Evolutionary conservation across 2,797 vertebrate species (phyloP).

Genomic region (Cossypha caffra): DNA sequence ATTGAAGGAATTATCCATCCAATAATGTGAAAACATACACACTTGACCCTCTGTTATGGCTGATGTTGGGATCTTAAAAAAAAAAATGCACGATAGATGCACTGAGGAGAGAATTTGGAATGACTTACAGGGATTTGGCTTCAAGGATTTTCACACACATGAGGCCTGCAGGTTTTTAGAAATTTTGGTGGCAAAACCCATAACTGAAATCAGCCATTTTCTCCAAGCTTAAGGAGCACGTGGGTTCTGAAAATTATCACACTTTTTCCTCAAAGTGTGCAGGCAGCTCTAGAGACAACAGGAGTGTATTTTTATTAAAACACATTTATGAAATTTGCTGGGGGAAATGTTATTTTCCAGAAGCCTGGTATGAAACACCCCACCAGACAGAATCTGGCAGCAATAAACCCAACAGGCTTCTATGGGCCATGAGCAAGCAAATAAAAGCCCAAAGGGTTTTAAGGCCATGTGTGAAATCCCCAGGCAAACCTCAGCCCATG

Average conservation of each 20-base stretch:
- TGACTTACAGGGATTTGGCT: fast-evolving
- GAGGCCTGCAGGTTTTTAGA: background rate
- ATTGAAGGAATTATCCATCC: background rate
- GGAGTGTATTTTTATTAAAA: too few relatives aligned
- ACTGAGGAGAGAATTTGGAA: background rate
- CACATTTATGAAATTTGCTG: background rate
- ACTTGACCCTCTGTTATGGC: background rate
- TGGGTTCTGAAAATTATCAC: background rate
- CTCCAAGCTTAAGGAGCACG: background rate
- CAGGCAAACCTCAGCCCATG: background rate
- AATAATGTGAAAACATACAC: background rate
- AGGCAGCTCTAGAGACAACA: background rate
- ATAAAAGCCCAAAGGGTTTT: background rate
- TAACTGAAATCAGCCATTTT: background rate
- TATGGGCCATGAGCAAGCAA: background rate
- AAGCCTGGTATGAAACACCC: background rate
- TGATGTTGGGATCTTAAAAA: background rate
- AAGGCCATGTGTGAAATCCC: background rate
- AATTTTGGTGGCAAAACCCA: background rate
- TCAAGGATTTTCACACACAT: background rate
- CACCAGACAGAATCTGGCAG: background rate
- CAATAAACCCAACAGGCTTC: background rate
- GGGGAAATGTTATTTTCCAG: background rate
- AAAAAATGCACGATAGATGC: background rate
- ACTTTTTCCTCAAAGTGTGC: fast-evolving